These are phyloP conservation scores for Lagria hirta DNA, from an alignment of 2,888 invertebrate species.

Conservation along the genomic window DNA sequence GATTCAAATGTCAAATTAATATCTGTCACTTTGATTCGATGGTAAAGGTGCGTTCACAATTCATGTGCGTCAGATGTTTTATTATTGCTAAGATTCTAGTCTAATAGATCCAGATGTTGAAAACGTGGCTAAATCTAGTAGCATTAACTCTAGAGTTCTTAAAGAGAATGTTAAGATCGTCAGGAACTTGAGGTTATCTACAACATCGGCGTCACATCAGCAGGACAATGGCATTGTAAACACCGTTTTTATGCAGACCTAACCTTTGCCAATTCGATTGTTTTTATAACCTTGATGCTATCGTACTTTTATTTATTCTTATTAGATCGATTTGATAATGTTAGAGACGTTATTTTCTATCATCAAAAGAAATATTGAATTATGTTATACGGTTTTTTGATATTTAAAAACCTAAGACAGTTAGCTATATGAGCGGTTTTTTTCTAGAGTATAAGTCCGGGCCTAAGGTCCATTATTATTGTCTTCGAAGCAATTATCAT, in stretches of 20 bases:
- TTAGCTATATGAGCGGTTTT: conserved; percentile 15
- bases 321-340: too few species aligned
- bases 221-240: conserved; percentile 46
- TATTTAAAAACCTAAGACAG: too few species aligned
- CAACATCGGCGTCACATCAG: conserved; percentile 44
- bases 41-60: not conserved
- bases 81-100: not conserved
- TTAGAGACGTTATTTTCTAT: too few species aligned
- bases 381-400: too few species aligned
- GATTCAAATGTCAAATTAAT: too few species aligned
- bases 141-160: conserved; percentile 14
- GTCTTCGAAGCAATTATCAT: conserved; percentile 24
- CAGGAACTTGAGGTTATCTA: conserved; percentile 40
- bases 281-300: conserved; percentile 30
- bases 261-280: conserved; percentile 39
- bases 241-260: conserved; percentile 36
- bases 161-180: conserved; percentile 36
- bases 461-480: conserved; percentile 8
- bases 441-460: conserved; percentile 4
- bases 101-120: too few species aligned
- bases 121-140: too few species aligned
- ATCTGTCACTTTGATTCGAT: too few species aligned
- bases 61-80: too few species aligned
- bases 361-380: too few species aligned
- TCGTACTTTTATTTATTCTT: conserved; percentile 25